These are phyloP conservation scores for Thinocorus orbignyianus DNA, from an alignment of 2,113 vertebrate genomes.

Conservation along the genomic window DNA sequence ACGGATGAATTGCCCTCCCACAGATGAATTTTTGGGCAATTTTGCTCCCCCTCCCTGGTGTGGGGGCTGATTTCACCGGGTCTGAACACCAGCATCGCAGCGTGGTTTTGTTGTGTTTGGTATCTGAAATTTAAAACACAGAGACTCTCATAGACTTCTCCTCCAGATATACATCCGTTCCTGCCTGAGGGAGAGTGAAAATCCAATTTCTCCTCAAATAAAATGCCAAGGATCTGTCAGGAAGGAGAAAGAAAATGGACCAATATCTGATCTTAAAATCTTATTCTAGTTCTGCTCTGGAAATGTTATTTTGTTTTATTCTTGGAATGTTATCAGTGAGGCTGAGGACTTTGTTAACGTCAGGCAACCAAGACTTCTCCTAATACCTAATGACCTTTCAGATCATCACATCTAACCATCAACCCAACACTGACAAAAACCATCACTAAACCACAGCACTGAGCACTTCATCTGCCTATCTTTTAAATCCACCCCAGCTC, in stretches of 20 bases:
- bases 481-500: background rate
- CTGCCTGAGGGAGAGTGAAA: background rate
- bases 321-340: background rate
- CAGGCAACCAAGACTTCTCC: background rate
- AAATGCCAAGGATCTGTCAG: background rate
- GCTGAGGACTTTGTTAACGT: background rate
- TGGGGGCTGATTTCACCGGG: rapidly evolving
- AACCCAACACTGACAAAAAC: no score
- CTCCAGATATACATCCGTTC: background rate
- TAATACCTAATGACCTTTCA: background rate
- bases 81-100: background rate
- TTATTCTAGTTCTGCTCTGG: background rate
- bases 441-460: no score
- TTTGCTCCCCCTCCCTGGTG: background rate
- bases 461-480: no score
- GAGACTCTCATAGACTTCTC: background rate
- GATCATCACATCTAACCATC: no score
- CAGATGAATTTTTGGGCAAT: rapidly evolving
- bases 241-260: background rate
- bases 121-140: background rate
- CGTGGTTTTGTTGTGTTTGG: background rate
- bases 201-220: background rate
- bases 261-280: background rate
- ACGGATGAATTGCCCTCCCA: rapidly evolving
- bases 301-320: background rate